Base-by-base conservation (phyloP, 1,140 invertebrate species). In the Heliothis subflexa region DNA sequence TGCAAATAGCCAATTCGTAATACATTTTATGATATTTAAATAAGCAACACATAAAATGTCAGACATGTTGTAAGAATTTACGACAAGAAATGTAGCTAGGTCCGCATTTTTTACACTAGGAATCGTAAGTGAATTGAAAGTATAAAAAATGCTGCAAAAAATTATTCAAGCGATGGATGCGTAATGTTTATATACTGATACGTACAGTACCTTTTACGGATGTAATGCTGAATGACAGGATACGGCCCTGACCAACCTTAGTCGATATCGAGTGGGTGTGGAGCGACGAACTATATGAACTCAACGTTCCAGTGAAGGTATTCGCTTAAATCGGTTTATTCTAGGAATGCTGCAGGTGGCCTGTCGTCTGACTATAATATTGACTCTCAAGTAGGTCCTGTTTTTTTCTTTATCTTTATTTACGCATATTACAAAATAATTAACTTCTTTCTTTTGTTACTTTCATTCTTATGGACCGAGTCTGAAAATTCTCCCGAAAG, bases 191-290 rank as follows among this genome's bases (percentile, higher is more conserved):
- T 75, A 52, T 21, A 75, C 25, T 62, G 73, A 75, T 75, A 75
- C 18, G n/a, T 59, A 61, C 12, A 61, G 71, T 61, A 47, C 49
- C 73, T 75, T 75, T 62, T 75, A 75, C 47, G 59, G 73, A 52
- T 52, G 50, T 71, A 77, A 76, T 62, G 49, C 66, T 66, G 57
- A 59, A 78, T 61, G 72, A 81, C 71, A 78, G 66, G 70, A 78
- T 71, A 76, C 74, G 78, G 77, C 80, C 83, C 71, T 85, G 83
- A 83, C 81, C 59, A 83, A 66, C 83, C 83, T 83, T 80, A 76
- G 78, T 80, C 71, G 70, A 81, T 80, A 79, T 76, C 70, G 57
- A 78, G 78, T 79, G 80, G 81, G 78, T 74, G 83, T 80, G 78
- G 70, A 72, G 45, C 71, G 57, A 78, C 64, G 50, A 76, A 71